Base-by-base conservation (phyloP, 2,888 invertebrate species). In the Synanthedon andrenaeformis region DNA sequence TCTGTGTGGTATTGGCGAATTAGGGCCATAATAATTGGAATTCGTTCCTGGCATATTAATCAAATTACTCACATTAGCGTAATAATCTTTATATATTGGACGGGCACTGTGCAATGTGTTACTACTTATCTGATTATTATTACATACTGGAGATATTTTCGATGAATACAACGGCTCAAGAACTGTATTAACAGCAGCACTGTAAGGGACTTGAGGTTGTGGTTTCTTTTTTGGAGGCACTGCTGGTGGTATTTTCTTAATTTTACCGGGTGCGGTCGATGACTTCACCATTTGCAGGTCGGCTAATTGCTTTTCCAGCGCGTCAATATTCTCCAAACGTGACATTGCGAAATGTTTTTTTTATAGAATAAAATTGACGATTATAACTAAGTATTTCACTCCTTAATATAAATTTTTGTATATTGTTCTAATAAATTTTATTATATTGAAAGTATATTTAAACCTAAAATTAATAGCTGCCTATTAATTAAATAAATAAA, bases 161-260 rank as follows among this genome's bases (percentile, higher is more conserved):
- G 93, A 90, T 42, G 94, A 92, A 74, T 92, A 95, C 8, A 92
- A 92, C 3, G 94, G 94, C 66, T 93, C 93, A 53, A 92, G 87
- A 53, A 92, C 83, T 62, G 91, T 90, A 71, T 90, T 92, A 52
- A 94, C 89, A 4, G 89, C 88, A 63, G 92, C 92, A 76, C 94
- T 94, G 69, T 93, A 92, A 57, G 94, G 94, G 66, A 95, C 92
- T 92, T 92, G 80, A 12, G 89, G 85, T 67, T 81, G 80, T 57
- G 81, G 93, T 74, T 90, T 92, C 60, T 94, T 94, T 75, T 94
- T 94, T 10, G 94, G 94, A 51, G 94, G 94, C 55, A 94, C 94
- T 54, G 92, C 92, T 58, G 94, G 94, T 59, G 93, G 94, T 58
- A 92, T 85, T 80, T 93, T 94, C 72, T 87, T 79, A 19, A 75